phyloP scores from a whole-genome alignment of 2,113 vertebrate species.

The Sorex fumeus region DNA sequence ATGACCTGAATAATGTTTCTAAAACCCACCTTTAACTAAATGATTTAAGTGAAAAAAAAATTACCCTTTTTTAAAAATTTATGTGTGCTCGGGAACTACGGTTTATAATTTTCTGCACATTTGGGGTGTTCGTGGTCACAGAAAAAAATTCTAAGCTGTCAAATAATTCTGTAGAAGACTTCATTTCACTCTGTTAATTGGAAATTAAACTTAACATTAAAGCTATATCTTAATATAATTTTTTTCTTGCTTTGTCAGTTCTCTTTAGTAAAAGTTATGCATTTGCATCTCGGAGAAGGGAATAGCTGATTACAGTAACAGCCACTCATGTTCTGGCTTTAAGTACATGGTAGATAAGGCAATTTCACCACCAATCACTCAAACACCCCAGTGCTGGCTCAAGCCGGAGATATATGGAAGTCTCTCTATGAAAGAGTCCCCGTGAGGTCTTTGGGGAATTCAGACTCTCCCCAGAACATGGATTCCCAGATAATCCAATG shows the following conservation, averaged over 20 bases:
- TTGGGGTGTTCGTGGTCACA: neutral
- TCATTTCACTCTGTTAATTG: neutral
- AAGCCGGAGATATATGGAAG: neutral
- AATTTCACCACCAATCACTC: neutral
- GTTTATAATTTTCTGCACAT: neutral
- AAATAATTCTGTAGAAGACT: constrained; percentile 22
- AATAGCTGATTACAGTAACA: neutral
- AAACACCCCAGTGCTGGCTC: neutral
- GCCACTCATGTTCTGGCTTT: neutral
- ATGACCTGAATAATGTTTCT: constrained; percentile 18
- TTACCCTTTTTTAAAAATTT: too few relatives aligned
- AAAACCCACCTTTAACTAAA: neutral
- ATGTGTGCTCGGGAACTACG: neutral
- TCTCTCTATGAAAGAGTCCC: neutral
- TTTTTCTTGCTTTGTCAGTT: constrained; percentile 1
- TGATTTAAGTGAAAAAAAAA: neutral
- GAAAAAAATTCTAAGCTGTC: neutral
- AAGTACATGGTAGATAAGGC: neutral
- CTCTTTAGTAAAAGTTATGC: neutral
- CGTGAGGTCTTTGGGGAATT: neutral
- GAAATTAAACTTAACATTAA: constrained; percentile 16
- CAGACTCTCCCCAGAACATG: neutral
- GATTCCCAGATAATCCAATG: neutral
- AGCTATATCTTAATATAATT: neutral
- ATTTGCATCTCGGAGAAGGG: neutral